Evolutionary conservation across 2,888 invertebrate genomes (phyloP).

Genomic region (Tolmerus cingulatus): DNA sequence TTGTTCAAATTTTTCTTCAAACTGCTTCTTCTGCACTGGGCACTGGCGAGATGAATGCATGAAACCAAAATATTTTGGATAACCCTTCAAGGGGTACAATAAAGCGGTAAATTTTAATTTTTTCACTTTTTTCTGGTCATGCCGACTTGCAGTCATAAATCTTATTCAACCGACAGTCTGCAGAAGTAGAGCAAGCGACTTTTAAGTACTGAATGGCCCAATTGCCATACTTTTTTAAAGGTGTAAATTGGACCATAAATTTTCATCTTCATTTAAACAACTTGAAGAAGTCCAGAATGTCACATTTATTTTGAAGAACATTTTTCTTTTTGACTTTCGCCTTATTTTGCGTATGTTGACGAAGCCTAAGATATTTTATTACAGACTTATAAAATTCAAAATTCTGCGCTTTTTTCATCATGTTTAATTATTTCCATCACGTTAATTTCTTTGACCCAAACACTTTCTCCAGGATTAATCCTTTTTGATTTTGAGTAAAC

Average conservation of each 20-base stretch:
- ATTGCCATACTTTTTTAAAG: neutral
- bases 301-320: neutral
- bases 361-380: neutral
- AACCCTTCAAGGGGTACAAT: neutral
- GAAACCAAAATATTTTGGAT: slow-evolving; percentile 32
- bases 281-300: neutral
- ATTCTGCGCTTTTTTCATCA: neutral
- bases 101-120: slow-evolving; percentile 12
- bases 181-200: neutral
- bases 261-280: neutral
- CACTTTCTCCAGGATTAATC: too few species aligned
- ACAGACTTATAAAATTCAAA: neutral
- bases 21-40: neutral
- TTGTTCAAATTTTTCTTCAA: neutral
- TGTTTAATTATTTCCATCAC: neutral
- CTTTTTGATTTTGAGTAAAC: too few species aligned
- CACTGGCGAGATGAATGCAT: neutral
- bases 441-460: too few species aligned
- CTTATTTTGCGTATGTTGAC: neutral
- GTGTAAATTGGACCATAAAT: neutral
- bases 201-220: neutral
- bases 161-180: neutral
- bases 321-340: neutral
- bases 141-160: neutral
- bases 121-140: neutral